phyloP scores from a whole-genome alignment of 2,797 vertebrate genomes.

The Petrocephalus schoutedeni region DNA sequence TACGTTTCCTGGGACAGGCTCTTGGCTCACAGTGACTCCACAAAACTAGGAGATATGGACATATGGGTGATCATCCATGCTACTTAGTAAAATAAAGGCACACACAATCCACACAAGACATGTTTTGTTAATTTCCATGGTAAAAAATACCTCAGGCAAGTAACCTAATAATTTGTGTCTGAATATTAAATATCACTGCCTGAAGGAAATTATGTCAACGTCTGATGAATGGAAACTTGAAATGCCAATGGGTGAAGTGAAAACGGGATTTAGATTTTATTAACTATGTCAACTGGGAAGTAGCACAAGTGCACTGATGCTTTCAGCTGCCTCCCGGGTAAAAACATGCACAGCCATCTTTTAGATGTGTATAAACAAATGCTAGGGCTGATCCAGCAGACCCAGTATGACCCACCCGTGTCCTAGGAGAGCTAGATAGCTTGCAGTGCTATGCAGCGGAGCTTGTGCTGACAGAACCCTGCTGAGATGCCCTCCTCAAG shows the following conservation, averaged over 20 bases:
- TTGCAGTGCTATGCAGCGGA: neutral
- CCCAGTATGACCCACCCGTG: neutral
- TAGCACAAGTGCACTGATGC: neutral
- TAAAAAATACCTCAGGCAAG: neutral
- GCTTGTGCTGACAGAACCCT: neutral
- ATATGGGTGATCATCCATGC: neutral
- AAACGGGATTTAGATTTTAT: neutral
- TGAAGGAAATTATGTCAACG: slow-evolving; percentile 12
- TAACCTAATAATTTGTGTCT: neutral
- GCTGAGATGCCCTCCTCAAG: neutral
- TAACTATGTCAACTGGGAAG: neutral
- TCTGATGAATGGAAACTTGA: slow-evolving; percentile 5
- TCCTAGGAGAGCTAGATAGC: neutral
- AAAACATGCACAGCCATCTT: neutral
- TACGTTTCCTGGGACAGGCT: neutral
- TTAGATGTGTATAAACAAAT: neutral
- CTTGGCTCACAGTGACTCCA: neutral
- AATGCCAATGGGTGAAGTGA: neutral
- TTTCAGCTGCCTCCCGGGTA: neutral
- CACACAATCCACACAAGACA: neutral
- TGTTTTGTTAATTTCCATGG: slow-evolving; percentile 2
- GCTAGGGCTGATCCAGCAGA: neutral
- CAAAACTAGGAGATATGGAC: neutral
- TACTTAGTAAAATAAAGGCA: neutral
- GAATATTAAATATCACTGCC: neutral